Conservation (phyloP, 1,140 invertebrate genomes). For the Charaxes varanes region DNA sequence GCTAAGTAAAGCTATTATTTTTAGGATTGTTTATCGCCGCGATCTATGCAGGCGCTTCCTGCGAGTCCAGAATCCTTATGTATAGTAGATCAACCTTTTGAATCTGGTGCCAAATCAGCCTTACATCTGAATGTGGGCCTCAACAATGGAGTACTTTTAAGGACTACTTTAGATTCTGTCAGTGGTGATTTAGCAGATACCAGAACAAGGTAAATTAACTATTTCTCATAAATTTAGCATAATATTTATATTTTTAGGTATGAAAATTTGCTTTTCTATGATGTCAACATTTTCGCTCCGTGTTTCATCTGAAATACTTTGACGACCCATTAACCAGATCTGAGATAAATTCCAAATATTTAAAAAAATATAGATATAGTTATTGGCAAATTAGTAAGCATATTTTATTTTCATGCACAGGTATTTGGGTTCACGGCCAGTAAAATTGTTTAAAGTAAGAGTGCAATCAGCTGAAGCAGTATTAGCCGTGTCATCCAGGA, state of each 20-base stretch:
- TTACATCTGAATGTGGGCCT: constrained; percentile 98
- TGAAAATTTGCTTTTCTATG: constrained; percentile 30
- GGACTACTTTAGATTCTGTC: constrained; percentile 96
- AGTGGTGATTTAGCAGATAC: constrained; percentile 98
- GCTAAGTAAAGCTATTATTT: too few species aligned
- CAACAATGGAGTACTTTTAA: constrained; percentile 95
- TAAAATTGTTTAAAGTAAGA: constrained; percentile 95
- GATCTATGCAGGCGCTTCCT: constrained; percentile 98
- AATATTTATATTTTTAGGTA: constrained; percentile 3
- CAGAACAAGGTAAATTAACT: constrained; percentile 82
- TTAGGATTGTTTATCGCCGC: constrained; percentile 90
- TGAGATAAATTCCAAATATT: constrained; percentile 30
- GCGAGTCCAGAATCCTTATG: constrained; percentile 97
- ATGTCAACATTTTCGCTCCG: constrained; percentile 60
- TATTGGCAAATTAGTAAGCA: too few species aligned
- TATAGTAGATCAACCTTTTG: constrained; percentile 89
- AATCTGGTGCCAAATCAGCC: constrained; percentile 80
- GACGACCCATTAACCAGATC: constrained; percentile 68
- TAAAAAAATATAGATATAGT: too few species aligned
- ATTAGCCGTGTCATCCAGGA: constrained; percentile 96
- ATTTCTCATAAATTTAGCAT: not conserved
- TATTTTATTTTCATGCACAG: too few species aligned
- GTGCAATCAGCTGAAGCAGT: constrained; percentile 98
- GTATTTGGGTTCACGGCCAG: constrained; percentile 95
- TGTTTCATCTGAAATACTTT: constrained; percentile 64